Conservation (phyloP, 2,797 vertebrate genomes). For the Dallia pectoralis region DNA sequence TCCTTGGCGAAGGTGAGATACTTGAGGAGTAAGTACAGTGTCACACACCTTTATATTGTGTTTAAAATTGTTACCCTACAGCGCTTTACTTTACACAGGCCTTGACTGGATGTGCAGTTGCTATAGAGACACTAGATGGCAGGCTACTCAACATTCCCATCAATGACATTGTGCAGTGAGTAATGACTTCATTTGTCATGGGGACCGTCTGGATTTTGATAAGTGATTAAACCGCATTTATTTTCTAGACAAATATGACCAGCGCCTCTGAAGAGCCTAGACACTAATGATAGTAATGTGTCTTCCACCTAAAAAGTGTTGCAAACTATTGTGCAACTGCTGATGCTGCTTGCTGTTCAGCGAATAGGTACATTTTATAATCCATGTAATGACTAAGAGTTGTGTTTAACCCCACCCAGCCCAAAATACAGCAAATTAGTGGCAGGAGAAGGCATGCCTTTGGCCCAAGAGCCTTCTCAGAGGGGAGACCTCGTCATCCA, state of each 20-base stretch:
- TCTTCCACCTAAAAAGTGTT: no score
- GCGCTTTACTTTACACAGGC: slow-evolving; percentile 72
- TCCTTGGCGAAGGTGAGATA: slow-evolving; percentile 84
- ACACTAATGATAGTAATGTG: no score
- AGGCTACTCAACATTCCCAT: slow-evolving; percentile 86
- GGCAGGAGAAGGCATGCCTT: slow-evolving; percentile 87
- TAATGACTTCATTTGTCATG: slow-evolving; percentile 14
- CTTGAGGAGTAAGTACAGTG: no score
- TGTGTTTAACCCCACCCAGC: slow-evolving; percentile 57
- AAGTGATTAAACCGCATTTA: no score
- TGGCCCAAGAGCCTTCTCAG: slow-evolving; percentile 65
- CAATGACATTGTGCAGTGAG: slow-evolving; percentile 93
- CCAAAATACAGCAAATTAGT: slow-evolving; percentile 86
- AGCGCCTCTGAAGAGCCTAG: no score
- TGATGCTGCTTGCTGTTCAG: no score
- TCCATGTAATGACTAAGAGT: not conserved
- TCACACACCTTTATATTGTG: not conserved
- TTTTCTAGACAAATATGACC: no score
- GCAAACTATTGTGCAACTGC: no score
- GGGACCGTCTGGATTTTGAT: not conserved
- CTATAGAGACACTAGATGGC: slow-evolving; percentile 86
- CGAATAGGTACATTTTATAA: not conserved
- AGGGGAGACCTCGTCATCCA: slow-evolving; percentile 85
- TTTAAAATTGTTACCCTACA: not conserved
- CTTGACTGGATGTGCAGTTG: slow-evolving; percentile 83